A percentile compares a stretch with the other conserved stretches of the same genome.
phyloP scores from a whole-genome alignment of 2,113 vertebrate species.

The Promerops cafer region DNA sequence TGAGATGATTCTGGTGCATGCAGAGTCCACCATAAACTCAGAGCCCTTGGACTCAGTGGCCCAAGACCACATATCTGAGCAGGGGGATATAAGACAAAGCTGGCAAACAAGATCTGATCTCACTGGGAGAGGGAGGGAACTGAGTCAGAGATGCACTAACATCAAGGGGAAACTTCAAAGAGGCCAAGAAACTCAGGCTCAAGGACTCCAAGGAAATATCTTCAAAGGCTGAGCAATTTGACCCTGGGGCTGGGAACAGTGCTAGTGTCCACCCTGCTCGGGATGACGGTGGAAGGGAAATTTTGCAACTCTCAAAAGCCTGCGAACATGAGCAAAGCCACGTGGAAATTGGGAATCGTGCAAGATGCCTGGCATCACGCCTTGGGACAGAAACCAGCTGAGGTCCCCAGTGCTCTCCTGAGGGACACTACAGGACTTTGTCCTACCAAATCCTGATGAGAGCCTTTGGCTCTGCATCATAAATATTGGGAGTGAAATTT shows the following conservation, averaged over 20 bases:
- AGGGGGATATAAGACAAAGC: background rate
- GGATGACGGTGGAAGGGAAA: background rate
- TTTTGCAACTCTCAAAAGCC: constrained; percentile 29
- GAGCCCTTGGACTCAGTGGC: background rate
- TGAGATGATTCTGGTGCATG: rapidly evolving
- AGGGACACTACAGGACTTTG: background rate
- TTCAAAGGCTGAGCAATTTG: constrained; percentile 56
- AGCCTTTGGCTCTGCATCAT: background rate
- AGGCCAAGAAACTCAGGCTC: constrained; percentile 28
- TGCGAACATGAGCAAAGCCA: background rate
- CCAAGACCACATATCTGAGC: background rate
- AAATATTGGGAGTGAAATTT: background rate
- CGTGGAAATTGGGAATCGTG: background rate
- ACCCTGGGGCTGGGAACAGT: constrained; percentile 35
- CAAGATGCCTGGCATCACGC: background rate
- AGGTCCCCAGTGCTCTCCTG: background rate
- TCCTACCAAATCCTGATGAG: background rate
- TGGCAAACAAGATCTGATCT: constrained; percentile 39
- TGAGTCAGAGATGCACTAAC: constrained; percentile 23
- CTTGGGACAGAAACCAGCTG: background rate
- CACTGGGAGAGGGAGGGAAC: background rate
- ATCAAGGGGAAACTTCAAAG: constrained; percentile 60
- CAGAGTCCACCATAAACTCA: background rate
- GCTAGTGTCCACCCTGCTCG: constrained; percentile 25
- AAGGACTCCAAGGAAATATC: constrained; percentile 40